Evolutionary conservation across 2,113 vertebrate genomes (phyloP).

Genomic region (Lampris megalopsis): DNA sequence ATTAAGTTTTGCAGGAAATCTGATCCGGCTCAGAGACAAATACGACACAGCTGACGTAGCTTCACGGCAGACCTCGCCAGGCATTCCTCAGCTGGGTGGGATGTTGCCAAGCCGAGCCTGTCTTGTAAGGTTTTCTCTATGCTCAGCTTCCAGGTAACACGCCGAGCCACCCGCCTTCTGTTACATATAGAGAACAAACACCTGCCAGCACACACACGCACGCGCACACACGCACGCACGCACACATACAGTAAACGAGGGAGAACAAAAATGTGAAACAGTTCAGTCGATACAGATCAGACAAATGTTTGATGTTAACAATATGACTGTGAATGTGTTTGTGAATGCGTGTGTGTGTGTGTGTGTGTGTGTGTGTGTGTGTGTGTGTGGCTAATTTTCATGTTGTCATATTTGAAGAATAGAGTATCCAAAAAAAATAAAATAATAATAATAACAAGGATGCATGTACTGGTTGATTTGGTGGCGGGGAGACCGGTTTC

Average conservation of each 20-base stretch:
- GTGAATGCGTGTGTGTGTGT: constrained; percentile 2
- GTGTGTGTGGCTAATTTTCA: neutral
- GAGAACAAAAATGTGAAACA: neutral
- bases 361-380: neutral
- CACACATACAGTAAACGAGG: too few relatives aligned
- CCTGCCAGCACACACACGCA: constrained; percentile 13
- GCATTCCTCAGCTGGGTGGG: too few relatives aligned
- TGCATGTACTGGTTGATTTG: too few relatives aligned
- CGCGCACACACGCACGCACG: constrained; percentile 1
- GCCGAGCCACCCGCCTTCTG: too few relatives aligned
- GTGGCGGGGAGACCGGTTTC: neutral
- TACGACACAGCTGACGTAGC: too few relatives aligned
- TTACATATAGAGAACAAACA: neutral
- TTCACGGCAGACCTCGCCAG: too few relatives aligned
- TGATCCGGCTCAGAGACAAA: too few relatives aligned
- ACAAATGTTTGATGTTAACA: neutral
- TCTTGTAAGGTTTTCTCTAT: too few relatives aligned
- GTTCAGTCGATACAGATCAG: neutral
- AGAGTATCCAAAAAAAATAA: neutral
- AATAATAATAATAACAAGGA: too few relatives aligned
- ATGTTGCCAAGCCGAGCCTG: too few relatives aligned
- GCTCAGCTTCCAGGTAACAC: too few relatives aligned
- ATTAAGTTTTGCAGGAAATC: too few relatives aligned
- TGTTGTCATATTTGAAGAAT: neutral
- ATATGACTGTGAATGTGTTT: neutral